Conservation (phyloP, 2,797 vertebrate species). For the Molothrus ater region DNA sequence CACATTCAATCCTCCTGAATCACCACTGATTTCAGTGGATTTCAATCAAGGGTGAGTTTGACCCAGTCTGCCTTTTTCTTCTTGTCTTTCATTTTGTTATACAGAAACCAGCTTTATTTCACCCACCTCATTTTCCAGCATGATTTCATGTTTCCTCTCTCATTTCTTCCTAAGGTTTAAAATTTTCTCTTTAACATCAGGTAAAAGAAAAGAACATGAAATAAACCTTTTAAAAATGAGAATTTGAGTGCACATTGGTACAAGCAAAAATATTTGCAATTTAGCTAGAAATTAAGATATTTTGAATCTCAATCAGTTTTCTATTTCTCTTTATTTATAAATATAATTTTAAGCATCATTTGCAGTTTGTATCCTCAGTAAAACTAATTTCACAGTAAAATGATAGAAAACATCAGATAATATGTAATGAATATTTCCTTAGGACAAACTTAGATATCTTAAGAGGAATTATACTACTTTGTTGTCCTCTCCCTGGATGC, state of each 20-base stretch:
- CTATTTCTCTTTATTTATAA: neutral
- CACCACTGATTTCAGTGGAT: neutral
- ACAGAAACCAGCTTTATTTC: slow-evolving; percentile 27
- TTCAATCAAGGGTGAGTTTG: slow-evolving; percentile 28
- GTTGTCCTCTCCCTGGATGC: neutral
- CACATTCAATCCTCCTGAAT: slow-evolving; percentile 24
- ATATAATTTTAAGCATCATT: neutral
- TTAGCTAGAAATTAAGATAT: neutral
- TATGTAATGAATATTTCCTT: neutral
- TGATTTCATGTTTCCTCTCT: neutral
- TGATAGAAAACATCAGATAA: neutral
- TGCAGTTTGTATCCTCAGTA: neutral
- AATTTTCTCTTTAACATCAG: neutral
- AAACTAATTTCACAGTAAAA: neutral
- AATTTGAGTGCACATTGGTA: neutral
- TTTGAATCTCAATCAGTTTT: neutral
- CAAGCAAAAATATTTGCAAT: neutral
- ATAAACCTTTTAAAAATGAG: neutral
- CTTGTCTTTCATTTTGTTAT: neutral
- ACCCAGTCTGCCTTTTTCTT: neutral
- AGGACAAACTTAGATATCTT: neutral
- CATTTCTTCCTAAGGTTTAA: neutral
- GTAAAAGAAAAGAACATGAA: neutral
- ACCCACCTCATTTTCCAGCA: neutral
- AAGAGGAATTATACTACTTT: neutral